Evolutionary conservation across 2,888 invertebrate species (phyloP).

Genomic region (Stictocephala bisonia): DNA sequence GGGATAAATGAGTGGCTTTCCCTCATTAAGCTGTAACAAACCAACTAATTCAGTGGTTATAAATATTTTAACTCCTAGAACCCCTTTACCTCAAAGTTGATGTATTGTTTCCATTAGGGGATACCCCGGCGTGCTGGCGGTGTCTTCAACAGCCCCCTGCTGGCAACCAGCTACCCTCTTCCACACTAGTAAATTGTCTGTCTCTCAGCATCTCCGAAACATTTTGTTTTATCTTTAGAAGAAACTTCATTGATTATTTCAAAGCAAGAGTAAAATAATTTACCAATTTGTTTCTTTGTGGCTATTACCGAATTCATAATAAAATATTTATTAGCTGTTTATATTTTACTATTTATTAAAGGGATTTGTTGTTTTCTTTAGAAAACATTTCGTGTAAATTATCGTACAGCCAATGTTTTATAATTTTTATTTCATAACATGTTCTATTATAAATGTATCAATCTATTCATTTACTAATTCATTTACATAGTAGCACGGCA

Average conservation of each 20-base stretch:
- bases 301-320: too few species aligned
- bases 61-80: constrained; percentile 33
- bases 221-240: not conserved
- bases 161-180: not conserved
- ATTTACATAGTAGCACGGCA: too few species aligned
- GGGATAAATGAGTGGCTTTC: constrained; percentile 3
- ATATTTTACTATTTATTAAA: too few species aligned
- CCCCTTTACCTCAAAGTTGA: constrained; percentile 20
- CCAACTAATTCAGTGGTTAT: constrained; percentile 22
- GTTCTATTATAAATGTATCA: too few species aligned
- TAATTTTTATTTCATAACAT: too few species aligned
- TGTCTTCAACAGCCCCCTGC: not conserved
- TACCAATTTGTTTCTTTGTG: not conserved
- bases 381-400: too few species aligned
- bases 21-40: constrained; percentile 6
- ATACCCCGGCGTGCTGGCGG: constrained; percentile 7
- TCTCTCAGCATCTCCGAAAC: not conserved
- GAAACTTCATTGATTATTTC: not conserved
- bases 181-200: not conserved
- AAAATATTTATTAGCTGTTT: too few species aligned
- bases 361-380: too few species aligned
- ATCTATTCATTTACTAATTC: too few species aligned
- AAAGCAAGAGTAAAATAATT: not conserved
- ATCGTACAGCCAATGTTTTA: too few species aligned
- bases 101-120: constrained; percentile 22